These are phyloP conservation scores for Aptenodytes forsteri DNA, from an alignment of 2,113 vertebrate species.

Conservation along the genomic window DNA sequence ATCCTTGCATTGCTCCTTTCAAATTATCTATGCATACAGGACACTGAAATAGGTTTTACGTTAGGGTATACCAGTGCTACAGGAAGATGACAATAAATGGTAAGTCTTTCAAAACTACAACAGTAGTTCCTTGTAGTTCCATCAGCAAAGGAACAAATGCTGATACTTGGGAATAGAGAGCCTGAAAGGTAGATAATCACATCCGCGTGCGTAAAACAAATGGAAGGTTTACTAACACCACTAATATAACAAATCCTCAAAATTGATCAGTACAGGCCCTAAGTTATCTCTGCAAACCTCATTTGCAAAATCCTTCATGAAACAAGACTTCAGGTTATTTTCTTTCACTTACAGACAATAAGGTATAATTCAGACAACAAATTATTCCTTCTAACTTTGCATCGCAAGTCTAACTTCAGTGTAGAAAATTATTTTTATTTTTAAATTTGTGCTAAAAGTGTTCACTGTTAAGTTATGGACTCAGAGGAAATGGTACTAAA, in stretches of 20 bases:
- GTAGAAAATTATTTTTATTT: conserved; percentile 5
- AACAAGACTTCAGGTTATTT: neutral
- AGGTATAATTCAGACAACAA: neutral
- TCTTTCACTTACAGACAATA: neutral
- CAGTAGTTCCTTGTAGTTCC: too few relatives aligned
- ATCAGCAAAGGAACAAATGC: neutral
- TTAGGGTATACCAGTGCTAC: too few relatives aligned
- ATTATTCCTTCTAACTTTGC: neutral
- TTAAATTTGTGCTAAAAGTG: neutral
- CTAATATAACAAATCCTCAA: neutral
- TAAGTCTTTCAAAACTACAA: neutral
- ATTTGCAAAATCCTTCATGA: neutral
- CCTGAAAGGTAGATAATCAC: neutral
- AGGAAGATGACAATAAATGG: neutral
- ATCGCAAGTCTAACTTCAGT: neutral
- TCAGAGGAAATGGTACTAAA: neutral
- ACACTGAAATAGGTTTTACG: fast-evolving
- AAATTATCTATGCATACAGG: neutral
- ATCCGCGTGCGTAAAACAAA: neutral
- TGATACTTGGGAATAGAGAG: fast-evolving
- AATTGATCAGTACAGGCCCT: neutral
- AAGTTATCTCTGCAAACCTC: neutral
- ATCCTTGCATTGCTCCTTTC: neutral
- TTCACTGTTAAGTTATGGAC: neutral
- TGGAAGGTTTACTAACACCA: neutral